These are phyloP conservation scores for Chloropsis cyanopogon DNA, from an alignment of 2,113 vertebrate species.

Conservation along the genomic window DNA sequence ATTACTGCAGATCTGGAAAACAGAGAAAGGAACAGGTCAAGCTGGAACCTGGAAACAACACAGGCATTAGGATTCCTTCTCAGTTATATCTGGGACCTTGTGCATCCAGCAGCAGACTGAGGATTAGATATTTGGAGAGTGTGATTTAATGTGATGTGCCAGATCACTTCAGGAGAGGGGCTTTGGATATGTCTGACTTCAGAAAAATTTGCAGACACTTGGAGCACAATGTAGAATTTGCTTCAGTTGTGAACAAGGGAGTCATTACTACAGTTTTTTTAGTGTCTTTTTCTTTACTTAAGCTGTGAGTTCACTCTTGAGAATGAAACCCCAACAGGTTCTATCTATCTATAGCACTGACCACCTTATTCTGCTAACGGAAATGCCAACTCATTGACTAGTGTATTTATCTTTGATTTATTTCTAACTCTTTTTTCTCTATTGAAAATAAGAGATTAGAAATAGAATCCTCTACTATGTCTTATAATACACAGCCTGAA, in stretches of 20 bases:
- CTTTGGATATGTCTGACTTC: neutral
- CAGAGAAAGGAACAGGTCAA: neutral
- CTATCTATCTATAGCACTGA: neutral
- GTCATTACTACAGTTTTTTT: neutral
- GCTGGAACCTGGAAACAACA: neutral
- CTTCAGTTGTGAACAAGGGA: neutral
- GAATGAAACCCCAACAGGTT: neutral
- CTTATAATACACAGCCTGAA: neutral
- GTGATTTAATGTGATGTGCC: neutral
- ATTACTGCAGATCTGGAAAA: neutral
- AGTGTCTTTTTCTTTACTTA: neutral
- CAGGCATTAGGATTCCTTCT: neutral
- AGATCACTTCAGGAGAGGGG: neutral
- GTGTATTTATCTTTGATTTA: neutral
- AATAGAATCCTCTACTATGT: neutral
- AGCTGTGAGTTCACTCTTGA: neutral
- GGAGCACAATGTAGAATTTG: neutral
- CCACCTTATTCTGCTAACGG: neutral
- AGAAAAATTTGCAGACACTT: conserved; percentile 1
- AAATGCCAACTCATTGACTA: neutral
- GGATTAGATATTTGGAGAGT: neutral
- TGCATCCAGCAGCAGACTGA: neutral
- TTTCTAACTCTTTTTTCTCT: neutral
- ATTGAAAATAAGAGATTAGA: neutral
- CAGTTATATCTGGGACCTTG: neutral